Percentiles rank a stretch among this genome's conserved stretches.
phyloP scores from a whole-genome alignment of 92 coral and sea anemone genomes.

The Palythoa heliodiscus region DNA sequence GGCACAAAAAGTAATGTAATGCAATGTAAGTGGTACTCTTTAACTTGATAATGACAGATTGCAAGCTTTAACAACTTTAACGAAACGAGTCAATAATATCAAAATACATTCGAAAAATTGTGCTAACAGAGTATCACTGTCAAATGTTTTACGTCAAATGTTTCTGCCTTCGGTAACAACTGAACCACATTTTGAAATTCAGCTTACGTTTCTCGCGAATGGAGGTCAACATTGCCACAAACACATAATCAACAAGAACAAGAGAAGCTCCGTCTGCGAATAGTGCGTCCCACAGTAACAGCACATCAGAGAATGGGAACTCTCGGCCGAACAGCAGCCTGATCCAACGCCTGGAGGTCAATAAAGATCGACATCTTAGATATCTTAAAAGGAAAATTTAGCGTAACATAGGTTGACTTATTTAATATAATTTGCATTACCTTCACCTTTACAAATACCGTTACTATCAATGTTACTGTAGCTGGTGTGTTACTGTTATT shows the following conservation, averaged over 20 bases:
- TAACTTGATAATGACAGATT: neutral
- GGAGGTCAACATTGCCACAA: conserved; percentile 83
- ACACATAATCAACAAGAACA: conserved; percentile 89
- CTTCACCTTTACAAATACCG: neutral
- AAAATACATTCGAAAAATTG: too few relatives aligned
- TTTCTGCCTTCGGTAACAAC: neutral
- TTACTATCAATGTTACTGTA: neutral
- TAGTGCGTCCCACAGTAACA: conserved; percentile 95
- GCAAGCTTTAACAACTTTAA: neutral
- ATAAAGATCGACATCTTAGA: neutral
- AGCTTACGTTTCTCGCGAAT: conserved; percentile 89
- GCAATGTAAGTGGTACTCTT: neutral
- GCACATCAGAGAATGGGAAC: conserved; percentile 87
- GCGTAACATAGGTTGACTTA: neutral
- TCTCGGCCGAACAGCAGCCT: conserved; percentile 96
- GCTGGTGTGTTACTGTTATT: neutral
- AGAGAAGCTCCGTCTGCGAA: conserved; percentile 92
- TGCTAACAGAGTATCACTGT: too few relatives aligned
- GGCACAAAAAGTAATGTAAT: neutral
- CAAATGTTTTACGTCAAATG: too few relatives aligned
- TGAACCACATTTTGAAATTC: neutral
- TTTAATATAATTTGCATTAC: neutral
- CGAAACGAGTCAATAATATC: too few relatives aligned
- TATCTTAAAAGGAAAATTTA: too few relatives aligned
- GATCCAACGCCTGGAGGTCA: conserved; percentile 89